These are phyloP conservation scores for Gymnocheta viridis DNA, from an alignment of 2,888 invertebrate species.

Conservation along the genomic window DNA sequence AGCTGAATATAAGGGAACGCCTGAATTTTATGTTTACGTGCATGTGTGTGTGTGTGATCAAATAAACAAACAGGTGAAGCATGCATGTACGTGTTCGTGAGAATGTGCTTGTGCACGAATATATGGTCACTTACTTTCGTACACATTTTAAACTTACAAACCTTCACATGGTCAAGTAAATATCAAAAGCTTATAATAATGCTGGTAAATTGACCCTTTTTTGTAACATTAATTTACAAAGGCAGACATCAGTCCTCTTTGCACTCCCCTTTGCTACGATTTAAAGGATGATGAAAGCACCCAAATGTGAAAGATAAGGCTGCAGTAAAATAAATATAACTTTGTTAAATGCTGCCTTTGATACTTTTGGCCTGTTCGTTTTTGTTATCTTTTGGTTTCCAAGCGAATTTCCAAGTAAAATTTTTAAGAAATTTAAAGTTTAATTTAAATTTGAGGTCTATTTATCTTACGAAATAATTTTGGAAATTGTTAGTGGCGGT, in stretches of 20 bases:
- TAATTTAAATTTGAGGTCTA: background rate
- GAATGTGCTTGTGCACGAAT: background rate
- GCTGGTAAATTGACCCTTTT: constrained; percentile 63
- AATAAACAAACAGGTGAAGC: constrained; percentile 35
- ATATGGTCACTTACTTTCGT: constrained; percentile 50
- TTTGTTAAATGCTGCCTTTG: background rate
- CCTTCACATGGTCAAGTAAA: constrained; percentile 55
- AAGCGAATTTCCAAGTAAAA: background rate
- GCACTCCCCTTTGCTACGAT: background rate
- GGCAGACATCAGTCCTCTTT: background rate
- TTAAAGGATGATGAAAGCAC: background rate
- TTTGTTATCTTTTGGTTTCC: constrained; percentile 15
- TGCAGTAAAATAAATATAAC: constrained; percentile 52
- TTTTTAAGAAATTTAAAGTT: background rate
- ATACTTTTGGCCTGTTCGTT: constrained; percentile 5
- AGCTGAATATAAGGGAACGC: background rate
- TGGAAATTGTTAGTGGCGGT: background rate
- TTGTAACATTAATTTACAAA: constrained; percentile 25
- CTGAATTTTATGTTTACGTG: constrained; percentile 13
- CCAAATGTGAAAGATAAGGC: background rate
- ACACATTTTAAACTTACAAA: constrained; percentile 14
- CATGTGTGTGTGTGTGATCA: constrained; percentile 18
- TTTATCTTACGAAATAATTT: background rate
- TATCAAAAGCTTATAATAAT: constrained; percentile 67
- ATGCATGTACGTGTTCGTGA: background rate